Evolutionary conservation across 2,797 vertebrate genomes (phyloP).

Genomic region (Chromobotia macracanthus): DNA sequence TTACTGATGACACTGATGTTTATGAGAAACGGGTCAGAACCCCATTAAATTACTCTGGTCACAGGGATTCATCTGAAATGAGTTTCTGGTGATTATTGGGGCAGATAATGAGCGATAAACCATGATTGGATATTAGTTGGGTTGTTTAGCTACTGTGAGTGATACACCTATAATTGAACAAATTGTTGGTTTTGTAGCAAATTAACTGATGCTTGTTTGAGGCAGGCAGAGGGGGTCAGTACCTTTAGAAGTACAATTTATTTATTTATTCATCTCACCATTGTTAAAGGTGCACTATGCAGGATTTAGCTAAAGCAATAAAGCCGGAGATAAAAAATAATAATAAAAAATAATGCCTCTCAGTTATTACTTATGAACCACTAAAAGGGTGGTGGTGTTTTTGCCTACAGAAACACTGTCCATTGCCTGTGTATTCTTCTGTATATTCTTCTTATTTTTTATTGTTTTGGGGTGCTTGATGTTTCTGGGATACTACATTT

Average conservation of each 20-base stretch:
- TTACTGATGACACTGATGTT: constrained; percentile 26
- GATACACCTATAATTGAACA: not conserved
- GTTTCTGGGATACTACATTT: too few species aligned
- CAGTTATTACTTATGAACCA: too few species aligned
- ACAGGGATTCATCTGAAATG: not conserved
- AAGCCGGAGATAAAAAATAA: too few species aligned
- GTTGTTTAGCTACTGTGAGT: not conserved
- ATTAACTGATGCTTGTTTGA: not conserved
- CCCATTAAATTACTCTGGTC: not conserved
- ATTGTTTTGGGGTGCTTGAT: too few species aligned
- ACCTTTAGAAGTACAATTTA: not conserved
- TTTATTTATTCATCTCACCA: not conserved
- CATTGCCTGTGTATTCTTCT: too few species aligned
- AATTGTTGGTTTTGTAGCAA: not conserved
- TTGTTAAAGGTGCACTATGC: not conserved
- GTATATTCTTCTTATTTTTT: too few species aligned
- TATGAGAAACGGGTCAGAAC: constrained; percentile 13
- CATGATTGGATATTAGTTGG: not conserved
- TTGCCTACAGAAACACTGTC: too few species aligned
- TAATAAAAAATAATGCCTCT: too few species aligned
- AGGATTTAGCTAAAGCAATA: too few species aligned
- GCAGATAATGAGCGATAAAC: not conserved
- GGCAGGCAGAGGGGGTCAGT: not conserved
- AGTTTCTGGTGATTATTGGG: not conserved
- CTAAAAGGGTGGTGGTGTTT: too few species aligned